Evolutionary conservation across 2,113 vertebrate species (phyloP).

Genomic region (Chrysemys picta): DNA sequence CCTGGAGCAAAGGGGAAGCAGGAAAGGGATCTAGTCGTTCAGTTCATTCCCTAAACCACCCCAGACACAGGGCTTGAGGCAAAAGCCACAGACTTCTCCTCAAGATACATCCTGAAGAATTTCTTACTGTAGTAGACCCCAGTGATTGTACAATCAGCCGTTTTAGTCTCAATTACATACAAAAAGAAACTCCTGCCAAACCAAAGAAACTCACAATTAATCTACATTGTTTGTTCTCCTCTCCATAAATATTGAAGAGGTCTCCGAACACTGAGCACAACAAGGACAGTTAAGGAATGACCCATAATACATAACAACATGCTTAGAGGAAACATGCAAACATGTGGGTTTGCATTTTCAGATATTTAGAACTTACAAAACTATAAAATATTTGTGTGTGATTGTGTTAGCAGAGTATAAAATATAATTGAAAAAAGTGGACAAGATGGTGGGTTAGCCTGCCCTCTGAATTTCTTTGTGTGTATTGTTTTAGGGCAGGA

Average conservation of each 20-base stretch:
- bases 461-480: not conserved
- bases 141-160: not conserved
- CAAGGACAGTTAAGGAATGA: not conserved
- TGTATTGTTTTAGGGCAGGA: not conserved
- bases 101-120: not conserved
- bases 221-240: not conserved
- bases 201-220: not conserved
- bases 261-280: not conserved
- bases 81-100: not conserved
- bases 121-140: not conserved
- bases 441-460: not conserved
- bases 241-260: not conserved
- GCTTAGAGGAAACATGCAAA: not conserved
- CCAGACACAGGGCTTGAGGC: not conserved
- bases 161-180: not conserved
- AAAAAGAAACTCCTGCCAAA: not conserved
- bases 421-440: not conserved
- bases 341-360: not conserved
- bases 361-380: not conserved
- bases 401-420: not conserved
- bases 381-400: not conserved
- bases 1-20: not conserved
- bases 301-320: not conserved
- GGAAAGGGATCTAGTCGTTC: not conserved
- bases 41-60: not conserved